Conservation (phyloP, 2,797 vertebrate species). For the Halcyon leucocephala region DNA sequence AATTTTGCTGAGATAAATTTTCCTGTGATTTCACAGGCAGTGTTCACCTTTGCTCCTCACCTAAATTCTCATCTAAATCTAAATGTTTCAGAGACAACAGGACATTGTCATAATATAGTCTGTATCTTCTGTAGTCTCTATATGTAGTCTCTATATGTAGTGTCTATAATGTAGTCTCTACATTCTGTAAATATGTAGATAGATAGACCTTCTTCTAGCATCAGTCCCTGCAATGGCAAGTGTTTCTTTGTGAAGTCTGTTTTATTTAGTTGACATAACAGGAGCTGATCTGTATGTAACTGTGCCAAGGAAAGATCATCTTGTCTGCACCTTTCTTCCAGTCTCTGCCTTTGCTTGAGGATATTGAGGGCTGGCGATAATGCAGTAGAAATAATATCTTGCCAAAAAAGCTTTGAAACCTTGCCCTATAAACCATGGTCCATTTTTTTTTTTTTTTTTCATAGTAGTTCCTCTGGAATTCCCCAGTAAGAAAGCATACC, state of each 20-base stretch:
- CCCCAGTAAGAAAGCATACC: slow-evolving; percentile 46
- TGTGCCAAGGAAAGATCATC: slow-evolving; percentile 62
- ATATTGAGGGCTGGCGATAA: slow-evolving; percentile 59
- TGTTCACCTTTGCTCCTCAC: background rate
- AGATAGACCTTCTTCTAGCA: background rate
- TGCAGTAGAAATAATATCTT: slow-evolving; percentile 37
- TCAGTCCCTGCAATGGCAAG: background rate
- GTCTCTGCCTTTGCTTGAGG: slow-evolving; percentile 64
- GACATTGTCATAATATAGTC: background rate
- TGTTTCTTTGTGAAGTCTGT: slow-evolving; percentile 1
- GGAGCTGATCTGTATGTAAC: slow-evolving; percentile 35
- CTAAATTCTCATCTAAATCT: background rate
- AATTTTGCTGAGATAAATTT: background rate
- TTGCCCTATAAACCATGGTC: slow-evolving; percentile 4
- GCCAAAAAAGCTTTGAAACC: slow-evolving; percentile 52
- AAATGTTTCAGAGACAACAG: background rate
- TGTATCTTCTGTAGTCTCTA: background rate
- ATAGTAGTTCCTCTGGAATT: slow-evolving; percentile 63
- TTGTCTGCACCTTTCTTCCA: slow-evolving; percentile 64
- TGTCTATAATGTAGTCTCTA: background rate
- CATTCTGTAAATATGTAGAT: background rate
- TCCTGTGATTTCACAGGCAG: background rate
- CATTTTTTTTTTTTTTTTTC: background rate
- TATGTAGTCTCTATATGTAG: no score
- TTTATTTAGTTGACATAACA: slow-evolving; percentile 44